These are phyloP conservation scores for Drosophila algonquin DNA, from an alignment of 2,888 invertebrate genomes.

Conservation along the genomic window DNA sequence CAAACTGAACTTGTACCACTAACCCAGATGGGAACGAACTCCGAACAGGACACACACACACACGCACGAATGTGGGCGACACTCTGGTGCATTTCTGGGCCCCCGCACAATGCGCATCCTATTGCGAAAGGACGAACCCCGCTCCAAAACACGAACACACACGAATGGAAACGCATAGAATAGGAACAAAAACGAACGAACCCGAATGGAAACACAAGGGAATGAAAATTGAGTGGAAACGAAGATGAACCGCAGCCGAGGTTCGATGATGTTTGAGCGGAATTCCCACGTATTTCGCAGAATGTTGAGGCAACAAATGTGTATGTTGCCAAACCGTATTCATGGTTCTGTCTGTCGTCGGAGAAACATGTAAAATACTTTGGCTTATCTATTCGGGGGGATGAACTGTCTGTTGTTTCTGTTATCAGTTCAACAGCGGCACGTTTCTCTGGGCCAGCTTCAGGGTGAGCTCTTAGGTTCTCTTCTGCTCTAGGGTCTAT, in stretches of 20 bases:
- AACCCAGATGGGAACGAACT: constrained; percentile 70
- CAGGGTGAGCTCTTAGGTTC: not conserved
- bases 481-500: constrained; percentile 2
- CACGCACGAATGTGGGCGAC: not conserved
- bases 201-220: not conserved
- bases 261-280: constrained; percentile 11
- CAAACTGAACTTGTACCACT: constrained; percentile 83
- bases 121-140: constrained; percentile 26
- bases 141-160: not conserved
- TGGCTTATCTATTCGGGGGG: not conserved
- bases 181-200: constrained; percentile 4
- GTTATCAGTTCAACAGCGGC: not conserved
- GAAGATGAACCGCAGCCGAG: not conserved
- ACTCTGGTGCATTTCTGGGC: constrained; percentile 4
- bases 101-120: constrained; percentile 42
- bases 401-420: not conserved
- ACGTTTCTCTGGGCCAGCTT: constrained; percentile 8
- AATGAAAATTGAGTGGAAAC: not conserved
- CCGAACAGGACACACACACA: too few relatives aligned
- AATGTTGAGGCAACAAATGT: constrained; percentile 18
- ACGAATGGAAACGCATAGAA: not conserved
- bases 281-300: not conserved
- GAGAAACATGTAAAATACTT: not conserved
- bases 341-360: not conserved
- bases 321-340: not conserved